Conservation (phyloP, 2,888 invertebrate species). For the Macrosiphum euphorbiae region DNA sequence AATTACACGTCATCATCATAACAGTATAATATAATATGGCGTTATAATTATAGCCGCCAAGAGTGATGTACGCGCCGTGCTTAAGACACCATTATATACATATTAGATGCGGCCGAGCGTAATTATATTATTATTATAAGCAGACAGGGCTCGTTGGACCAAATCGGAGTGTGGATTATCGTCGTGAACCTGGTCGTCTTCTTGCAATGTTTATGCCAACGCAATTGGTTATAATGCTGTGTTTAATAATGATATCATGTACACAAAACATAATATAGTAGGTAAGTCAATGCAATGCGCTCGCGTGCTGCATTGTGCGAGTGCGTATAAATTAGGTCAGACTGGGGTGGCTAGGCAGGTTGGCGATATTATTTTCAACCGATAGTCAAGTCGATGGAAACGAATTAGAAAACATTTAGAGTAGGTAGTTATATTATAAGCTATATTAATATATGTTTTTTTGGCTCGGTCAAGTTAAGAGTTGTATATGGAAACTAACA, state of each 20-base stretch:
- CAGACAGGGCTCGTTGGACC: slow-evolving; percentile 14
- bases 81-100: neutral
- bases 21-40: neutral
- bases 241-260: neutral
- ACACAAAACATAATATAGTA: neutral
- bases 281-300: neutral
- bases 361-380: neutral
- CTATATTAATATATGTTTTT: neutral
- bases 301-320: neutral
- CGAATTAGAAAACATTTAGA: neutral
- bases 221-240: neutral
- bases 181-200: neutral
- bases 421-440: neutral
- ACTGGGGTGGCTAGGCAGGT: neutral
- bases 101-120: neutral
- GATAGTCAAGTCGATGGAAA: neutral
- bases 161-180: slow-evolving; percentile 31
- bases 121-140: slow-evolving; percentile 17
- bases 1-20: neutral
- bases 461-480: neutral
- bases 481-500: neutral
- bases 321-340: too few relatives aligned
- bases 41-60: neutral
- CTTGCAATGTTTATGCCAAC: neutral
- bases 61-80: neutral